phyloP scores from a whole-genome alignment of 1,140 invertebrate species.

The Drosophila ananassae region DNA sequence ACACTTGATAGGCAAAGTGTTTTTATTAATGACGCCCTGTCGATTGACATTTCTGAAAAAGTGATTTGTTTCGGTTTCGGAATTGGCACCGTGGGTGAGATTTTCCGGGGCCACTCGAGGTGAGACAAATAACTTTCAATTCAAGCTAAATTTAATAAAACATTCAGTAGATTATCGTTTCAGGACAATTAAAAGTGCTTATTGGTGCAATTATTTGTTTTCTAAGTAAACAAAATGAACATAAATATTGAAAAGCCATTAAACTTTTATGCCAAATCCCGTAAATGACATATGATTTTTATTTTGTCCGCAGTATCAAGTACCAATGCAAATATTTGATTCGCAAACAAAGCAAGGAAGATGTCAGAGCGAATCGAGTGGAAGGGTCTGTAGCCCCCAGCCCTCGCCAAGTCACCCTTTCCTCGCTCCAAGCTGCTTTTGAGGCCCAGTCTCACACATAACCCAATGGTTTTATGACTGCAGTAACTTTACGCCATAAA shows the following conservation, averaged over 20 bases:
- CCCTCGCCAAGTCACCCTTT: background rate
- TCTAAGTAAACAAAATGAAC: background rate
- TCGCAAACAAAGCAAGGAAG: constrained; percentile 7
- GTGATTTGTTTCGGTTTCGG: constrained; percentile 39
- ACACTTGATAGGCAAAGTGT: constrained; percentile 72
- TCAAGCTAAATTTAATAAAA: background rate
- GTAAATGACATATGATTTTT: constrained; percentile 32
- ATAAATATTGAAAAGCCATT: constrained; percentile 3
- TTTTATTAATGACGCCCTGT: constrained; percentile 65
- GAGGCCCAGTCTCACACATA: constrained; percentile 24
- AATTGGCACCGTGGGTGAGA: background rate
- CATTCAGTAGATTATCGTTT: background rate
- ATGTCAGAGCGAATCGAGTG: constrained; percentile 32
- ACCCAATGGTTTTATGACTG: constrained; percentile 78
- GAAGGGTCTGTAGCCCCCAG: constrained; percentile 11
- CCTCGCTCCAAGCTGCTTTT: background rate
- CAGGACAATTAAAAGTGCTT: background rate
- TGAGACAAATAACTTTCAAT: background rate
- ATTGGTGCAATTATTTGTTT: background rate
- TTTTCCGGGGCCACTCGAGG: background rate
- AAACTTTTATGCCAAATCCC: constrained; percentile 3
- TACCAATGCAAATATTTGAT: constrained; percentile 32
- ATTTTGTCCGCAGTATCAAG: background rate
- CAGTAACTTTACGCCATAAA: constrained; percentile 81
- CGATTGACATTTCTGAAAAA: constrained; percentile 29